Base-by-base conservation (phyloP, 2,113 vertebrate species). In the Oplegnathus fasciatus region DNA sequence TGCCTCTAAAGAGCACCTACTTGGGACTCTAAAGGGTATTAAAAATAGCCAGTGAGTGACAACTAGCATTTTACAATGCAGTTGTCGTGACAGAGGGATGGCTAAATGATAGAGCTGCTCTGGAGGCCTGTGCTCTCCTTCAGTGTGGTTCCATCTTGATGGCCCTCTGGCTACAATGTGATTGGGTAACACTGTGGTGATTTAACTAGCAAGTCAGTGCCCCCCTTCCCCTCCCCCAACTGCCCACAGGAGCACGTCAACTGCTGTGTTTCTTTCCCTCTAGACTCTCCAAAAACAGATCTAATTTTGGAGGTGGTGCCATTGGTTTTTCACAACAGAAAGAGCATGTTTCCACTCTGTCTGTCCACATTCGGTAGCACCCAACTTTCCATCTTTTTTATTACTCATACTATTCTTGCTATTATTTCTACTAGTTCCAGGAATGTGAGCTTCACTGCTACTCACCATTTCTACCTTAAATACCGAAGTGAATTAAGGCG, bases 301-400 rank as follows among this genome's bases (percentile, higher is more conserved):
- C 91, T 89, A 89, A 86, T 83, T 93, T 87, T 92, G 91, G 83
- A 88, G 81, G 91, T 61, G 88, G 78, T 58, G 86, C 77, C 73
- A 7, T 17, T 75, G 75, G 78, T 90, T 85, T 86, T 54, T 55
- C 24, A 67, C 50, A 88, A 85, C 82, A 78, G 69, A 91, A 91
- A 88, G 66, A 80, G 81, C 48, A 30, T 52, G 58, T 77, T 86
- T 87, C 71, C 86, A 81, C 80, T 66, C 68, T 8, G 69, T 80
- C 67, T 74, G 26, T 40, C 62, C 84, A 68, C 58, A 50, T 54
- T 67, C 71, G 77, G 76, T 20, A 70, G 58, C 46, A 32, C 75
- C 55, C 74, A 68, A 57, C 77, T 82, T 82, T 72, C 57, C 86
- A 61, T 52, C 44, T 54, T 74, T 84, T 71, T 40, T 40, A 55